These are phyloP conservation scores for Metridium senile DNA, from an alignment of 92 coral and sea anemone species.

Conservation along the genomic window DNA sequence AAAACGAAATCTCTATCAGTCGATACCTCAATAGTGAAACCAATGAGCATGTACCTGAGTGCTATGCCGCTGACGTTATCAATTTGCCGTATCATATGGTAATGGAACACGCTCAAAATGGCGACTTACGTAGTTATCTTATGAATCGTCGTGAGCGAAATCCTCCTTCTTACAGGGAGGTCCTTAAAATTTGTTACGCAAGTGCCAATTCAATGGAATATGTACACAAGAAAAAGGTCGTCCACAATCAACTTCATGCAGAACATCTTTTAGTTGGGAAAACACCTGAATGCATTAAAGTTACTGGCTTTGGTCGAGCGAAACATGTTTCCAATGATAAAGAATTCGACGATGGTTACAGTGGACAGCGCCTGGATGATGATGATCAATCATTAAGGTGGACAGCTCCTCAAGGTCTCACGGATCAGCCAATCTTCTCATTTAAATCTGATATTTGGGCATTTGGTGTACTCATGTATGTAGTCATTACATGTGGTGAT, in stretches of 20 bases:
- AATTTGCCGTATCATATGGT: conserved; percentile 21
- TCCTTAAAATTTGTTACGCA: conserved; percentile 10
- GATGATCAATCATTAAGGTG: conserved; percentile 19
- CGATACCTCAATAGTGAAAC: conserved; percentile 2
- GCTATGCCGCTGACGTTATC: conserved; percentile 9
- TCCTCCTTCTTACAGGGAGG: conserved; percentile 5
- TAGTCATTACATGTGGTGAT: conserved; percentile 19
- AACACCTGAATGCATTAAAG: not conserved
- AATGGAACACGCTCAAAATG: conserved; percentile 12
- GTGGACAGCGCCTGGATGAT: not conserved
- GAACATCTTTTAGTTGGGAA: conserved; percentile 18
- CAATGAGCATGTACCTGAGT: conserved; percentile 6
- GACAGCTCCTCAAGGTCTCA: conserved; percentile 23
- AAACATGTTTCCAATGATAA: not conserved
- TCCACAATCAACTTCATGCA: conserved; percentile 31
- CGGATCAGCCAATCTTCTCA: conserved; percentile 8
- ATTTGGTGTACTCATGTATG: conserved; percentile 34
- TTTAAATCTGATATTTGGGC: conserved; percentile 36
- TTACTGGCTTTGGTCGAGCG: conserved; percentile 23
- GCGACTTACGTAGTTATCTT: conserved; percentile 25
- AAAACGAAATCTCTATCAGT: conserved; percentile 7
- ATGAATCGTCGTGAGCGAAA: conserved; percentile 7
- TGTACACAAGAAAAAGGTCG: conserved; percentile 15
- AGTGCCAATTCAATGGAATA: conserved; percentile 10
- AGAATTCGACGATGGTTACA: not conserved